Evolutionary conservation across 2,113 vertebrate species (phyloP).

Genomic region (Proterorhinus semilunaris): DNA sequence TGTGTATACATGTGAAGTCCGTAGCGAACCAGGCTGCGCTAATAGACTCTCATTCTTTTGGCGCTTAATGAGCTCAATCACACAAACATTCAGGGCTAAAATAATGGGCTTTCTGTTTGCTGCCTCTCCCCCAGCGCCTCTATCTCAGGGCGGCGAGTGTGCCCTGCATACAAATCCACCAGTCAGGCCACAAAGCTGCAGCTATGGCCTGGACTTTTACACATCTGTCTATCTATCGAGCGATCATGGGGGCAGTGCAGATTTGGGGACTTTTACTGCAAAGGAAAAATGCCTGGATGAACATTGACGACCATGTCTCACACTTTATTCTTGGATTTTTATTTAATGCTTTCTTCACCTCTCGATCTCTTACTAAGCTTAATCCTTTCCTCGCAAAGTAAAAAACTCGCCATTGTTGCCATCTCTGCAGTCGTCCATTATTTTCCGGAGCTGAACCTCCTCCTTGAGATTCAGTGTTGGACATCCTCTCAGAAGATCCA

Average conservation of each 20-base stretch:
- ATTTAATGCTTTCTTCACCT: no score
- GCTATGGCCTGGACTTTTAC: slow-evolving; percentile 24
- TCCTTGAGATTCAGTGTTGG: no score
- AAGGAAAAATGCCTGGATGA: no score
- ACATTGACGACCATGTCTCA: no score
- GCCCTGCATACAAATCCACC: slow-evolving; percentile 61
- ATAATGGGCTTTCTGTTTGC: slow-evolving; percentile 74
- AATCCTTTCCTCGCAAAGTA: no score
- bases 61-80: slow-evolving; percentile 72
- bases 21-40: slow-evolving; percentile 68
- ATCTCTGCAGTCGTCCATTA: no score
- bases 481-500: no score
- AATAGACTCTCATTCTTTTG: slow-evolving; percentile 69
- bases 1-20: slow-evolving; percentile 66
- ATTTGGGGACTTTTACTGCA: slow-evolving; percentile 7
- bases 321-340: no score
- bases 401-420: no score
- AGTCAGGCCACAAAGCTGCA: slow-evolving; percentile 35
- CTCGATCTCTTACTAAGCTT: no score
- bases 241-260: slow-evolving; percentile 6
- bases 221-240: slow-evolving; percentile 10
- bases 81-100: slow-evolving; percentile 69
- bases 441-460: no score
- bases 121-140: slow-evolving; percentile 34
- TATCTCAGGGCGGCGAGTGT: slow-evolving; percentile 55